Conservation (phyloP, 2,797 vertebrate genomes). For the Alcedo quadribrachys region DNA sequence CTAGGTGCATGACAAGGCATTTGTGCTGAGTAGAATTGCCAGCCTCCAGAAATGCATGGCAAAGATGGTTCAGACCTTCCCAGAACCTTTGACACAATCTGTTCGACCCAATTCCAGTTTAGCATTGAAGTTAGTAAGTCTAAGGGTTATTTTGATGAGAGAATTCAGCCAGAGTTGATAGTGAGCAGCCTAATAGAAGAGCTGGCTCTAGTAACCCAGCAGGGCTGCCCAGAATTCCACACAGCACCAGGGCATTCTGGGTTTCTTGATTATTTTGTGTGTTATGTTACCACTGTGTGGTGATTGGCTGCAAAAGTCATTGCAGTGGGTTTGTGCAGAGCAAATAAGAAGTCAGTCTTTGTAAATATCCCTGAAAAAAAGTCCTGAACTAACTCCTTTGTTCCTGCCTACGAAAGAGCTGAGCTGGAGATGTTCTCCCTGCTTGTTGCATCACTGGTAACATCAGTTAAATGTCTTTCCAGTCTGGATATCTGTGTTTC, state of each 20-base stretch:
- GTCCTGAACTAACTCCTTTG: neutral
- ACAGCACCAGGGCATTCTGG: too few species aligned
- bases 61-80: neutral
- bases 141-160: neutral
- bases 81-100: neutral
- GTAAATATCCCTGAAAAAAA: neutral
- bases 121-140: neutral
- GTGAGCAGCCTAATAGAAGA: neutral
- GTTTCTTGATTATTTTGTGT: neutral
- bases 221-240: neutral
- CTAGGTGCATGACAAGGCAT: neutral
- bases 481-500: neutral
- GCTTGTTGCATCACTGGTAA: neutral
- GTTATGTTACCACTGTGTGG: neutral
- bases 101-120: neutral
- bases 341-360: neutral
- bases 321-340: neutral
- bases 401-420: neutral
- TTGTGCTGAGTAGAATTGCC: neutral
- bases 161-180: neutral
- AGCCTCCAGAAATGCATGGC: neutral
- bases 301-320: neutral
- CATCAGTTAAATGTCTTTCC: neutral
- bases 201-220: neutral
- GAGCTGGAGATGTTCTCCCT: neutral